These are phyloP conservation scores for Anhinga rufa DNA, from an alignment of 2,113 vertebrate species.

Conservation along the genomic window DNA sequence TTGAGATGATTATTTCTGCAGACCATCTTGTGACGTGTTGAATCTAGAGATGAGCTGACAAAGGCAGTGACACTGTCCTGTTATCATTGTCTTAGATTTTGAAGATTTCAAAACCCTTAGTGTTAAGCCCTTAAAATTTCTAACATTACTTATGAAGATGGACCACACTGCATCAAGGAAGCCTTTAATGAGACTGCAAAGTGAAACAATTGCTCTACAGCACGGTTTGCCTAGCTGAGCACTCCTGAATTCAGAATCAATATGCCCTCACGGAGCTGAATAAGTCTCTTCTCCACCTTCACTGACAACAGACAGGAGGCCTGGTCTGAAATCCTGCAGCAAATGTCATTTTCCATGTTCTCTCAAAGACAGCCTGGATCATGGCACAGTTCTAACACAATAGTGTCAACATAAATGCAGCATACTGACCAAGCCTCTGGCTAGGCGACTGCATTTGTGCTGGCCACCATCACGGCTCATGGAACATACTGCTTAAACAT, in stretches of 20 bases:
- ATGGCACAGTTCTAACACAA: not conserved
- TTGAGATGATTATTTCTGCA: not conserved
- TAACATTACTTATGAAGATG: not conserved
- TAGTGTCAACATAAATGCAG: not conserved
- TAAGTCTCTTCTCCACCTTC: not conserved
- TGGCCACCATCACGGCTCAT: not conserved
- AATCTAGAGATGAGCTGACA: not conserved
- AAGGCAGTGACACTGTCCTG: not conserved
- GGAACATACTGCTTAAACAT: not conserved
- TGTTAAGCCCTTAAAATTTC: not conserved
- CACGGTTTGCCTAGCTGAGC: not conserved
- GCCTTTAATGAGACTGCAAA: not conserved
- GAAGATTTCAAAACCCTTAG: not conserved
- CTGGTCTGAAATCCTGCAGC: not conserved
- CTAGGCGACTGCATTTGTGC: no score
- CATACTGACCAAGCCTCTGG: not conserved
- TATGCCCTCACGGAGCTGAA: not conserved
- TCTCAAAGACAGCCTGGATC: not conserved
- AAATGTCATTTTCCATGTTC: not conserved
- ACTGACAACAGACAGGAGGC: not conserved
- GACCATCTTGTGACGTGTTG: not conserved
- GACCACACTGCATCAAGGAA: accelerated
- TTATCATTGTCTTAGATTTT: not conserved
- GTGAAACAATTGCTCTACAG: not conserved
- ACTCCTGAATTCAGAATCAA: not conserved